Base-by-base conservation (phyloP, 2,888 invertebrate genomes). In the Pseudeuparius sepicola region DNA sequence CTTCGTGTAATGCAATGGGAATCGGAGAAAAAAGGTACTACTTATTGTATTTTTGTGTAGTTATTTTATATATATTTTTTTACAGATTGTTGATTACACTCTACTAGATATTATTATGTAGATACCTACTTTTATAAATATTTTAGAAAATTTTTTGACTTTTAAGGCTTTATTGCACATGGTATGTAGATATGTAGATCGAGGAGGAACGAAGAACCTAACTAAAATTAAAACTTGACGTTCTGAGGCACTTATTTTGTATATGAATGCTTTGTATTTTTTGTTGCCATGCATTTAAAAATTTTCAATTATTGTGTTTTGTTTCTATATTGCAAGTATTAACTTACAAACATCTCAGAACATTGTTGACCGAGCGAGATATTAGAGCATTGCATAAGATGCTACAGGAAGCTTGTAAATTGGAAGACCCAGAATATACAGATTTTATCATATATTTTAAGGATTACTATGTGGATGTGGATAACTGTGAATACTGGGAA, bases 371-470 rank as follows among this genome's bases (percentile, higher is more conserved):
- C 17, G 46, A 49, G 30, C 24, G 34, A 14, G 45, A 50, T 34
- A 18, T 31, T 20, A 29, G 20, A 31, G 42, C 44, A 14, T 49
- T 50, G 35, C n/a, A 36, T 4, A 28, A 13, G 35, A 46, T 43
- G 44, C 10, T 44, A 3, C 14, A 30, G n/a, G 24, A 41, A 9
- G 44, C 45, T 30, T 26, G 36, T 9, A 39, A 24, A 6, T 18
- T 31, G 5, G 14, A 12, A 10, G 41, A 49, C 35, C 13, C 34
- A 5, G 42, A 45, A 6, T 37, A 30, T 5, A 13, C 7, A 13
- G 36, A 47, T 4, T 52, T 49, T 41, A 32, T 27, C 3, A 30
- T 27, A 9, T 50, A 48, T 41, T 51, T 52, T 42, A 23, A 37
- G 30, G 16, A 40, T 2, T 15, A 43, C 31, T 50, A 47, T 28